phyloP scores from a whole-genome alignment of 2,797 vertebrate genomes.

The Rhincodon typus region DNA sequence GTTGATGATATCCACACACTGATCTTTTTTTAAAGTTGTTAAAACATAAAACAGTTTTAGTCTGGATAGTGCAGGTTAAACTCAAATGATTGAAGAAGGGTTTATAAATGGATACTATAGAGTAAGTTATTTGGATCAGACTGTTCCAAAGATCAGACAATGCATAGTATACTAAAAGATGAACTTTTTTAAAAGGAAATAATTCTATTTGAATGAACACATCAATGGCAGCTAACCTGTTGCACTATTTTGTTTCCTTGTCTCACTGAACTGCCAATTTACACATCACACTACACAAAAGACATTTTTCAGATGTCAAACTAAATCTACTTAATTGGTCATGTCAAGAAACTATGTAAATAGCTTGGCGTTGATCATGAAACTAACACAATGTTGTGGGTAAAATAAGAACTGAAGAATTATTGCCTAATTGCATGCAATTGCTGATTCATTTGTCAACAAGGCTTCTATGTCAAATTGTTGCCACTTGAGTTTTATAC shows the following conservation, averaged over 20 bases:
- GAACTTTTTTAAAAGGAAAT: not conserved
- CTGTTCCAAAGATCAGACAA: not conserved
- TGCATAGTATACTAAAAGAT: not conserved
- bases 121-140: not conserved
- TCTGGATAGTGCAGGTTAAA: not conserved
- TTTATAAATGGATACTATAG: not conserved
- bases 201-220: not conserved
- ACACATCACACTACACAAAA: not conserved
- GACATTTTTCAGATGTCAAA: not conserved
- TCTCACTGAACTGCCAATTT: conserved; percentile 6
- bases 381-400: not conserved
- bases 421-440: not conserved
- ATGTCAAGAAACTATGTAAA: conserved; percentile 3
- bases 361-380: not conserved
- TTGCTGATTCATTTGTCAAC: not conserved
- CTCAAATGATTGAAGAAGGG: not conserved
- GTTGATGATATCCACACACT: not conserved
- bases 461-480: not conserved
- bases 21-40: not conserved
- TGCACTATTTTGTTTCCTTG: not conserved
- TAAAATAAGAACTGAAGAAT: not conserved
- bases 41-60: not conserved
- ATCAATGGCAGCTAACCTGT: conserved; percentile 11
- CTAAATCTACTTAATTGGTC: conserved; percentile 20
- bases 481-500: not conserved